These are phyloP conservation scores for Whitmania pigra DNA, from an alignment of 1,140 invertebrate species.

Conservation along the genomic window DNA sequence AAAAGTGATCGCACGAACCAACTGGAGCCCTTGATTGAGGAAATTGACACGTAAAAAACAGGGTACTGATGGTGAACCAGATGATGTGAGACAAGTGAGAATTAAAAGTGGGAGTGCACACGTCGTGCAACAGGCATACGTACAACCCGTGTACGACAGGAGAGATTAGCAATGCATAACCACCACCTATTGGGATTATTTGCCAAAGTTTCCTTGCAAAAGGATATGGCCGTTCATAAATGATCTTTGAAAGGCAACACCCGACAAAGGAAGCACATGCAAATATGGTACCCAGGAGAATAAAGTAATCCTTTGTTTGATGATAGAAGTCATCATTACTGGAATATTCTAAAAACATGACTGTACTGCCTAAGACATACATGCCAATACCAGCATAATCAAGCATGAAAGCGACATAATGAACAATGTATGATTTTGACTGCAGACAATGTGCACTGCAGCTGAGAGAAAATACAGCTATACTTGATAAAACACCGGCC, in stretches of 20 bases:
- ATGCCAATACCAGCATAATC: slow-evolving; percentile 41
- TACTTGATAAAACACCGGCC: slow-evolving; percentile 33
- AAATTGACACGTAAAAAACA: slow-evolving; percentile 40
- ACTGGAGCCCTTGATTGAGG: slow-evolving; percentile 36
- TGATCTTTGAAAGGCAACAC: slow-evolving; percentile 24
- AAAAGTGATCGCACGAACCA: slow-evolving; percentile 39
- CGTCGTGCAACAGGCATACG: slow-evolving; percentile 20
- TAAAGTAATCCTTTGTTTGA: slow-evolving; percentile 16
- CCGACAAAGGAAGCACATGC: slow-evolving; percentile 32
- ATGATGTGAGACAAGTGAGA: slow-evolving; percentile 36
- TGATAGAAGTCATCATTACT: slow-evolving; percentile 24
- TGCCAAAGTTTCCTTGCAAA: slow-evolving; percentile 38
- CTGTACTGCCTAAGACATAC: slow-evolving; percentile 38
- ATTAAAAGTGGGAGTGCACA: slow-evolving; percentile 32
- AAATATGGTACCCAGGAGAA: slow-evolving; percentile 32
- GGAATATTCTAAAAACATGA: slow-evolving; percentile 37
- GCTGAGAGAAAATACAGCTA: slow-evolving; percentile 36
- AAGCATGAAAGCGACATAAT: slow-evolving; percentile 40
- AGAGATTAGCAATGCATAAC: slow-evolving; percentile 37
- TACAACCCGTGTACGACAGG: slow-evolving; percentile 34
- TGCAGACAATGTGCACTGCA: slow-evolving; percentile 37
- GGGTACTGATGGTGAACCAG: slow-evolving; percentile 35
- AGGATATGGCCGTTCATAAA: slow-evolving; percentile 37
- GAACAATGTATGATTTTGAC: slow-evolving; percentile 35
- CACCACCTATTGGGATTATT: slow-evolving; percentile 32